Evolutionary conservation across 2,888 invertebrate genomes (phyloP), one percentile per base, ranked within the genome.

Genomic region (Drosophila lacicola): DNA sequence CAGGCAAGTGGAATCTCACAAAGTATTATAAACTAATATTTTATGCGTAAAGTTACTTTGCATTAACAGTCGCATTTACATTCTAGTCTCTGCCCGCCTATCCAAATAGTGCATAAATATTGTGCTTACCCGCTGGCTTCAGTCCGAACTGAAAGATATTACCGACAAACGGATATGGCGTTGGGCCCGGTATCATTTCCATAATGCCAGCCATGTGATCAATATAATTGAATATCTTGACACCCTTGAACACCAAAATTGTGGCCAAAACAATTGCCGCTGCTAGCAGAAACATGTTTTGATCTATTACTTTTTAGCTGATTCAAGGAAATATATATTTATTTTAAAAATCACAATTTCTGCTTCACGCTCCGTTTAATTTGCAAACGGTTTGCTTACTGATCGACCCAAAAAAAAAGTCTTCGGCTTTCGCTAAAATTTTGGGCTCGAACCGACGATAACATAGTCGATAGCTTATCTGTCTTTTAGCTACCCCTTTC

Each of bases 111-210:
- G 17, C 87, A 84, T 83, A 83, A 84, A 83, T 86, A 83, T 8
- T 33, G 1, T n/a, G 14, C 90, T 88, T 55, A 91, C 91, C 90
- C 45, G 73, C 85, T 37, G 91, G 88, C 70, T 88, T 90, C 2
- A 88, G 75, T 37, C 90, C 90, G 49, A 91, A 86, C 72, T 91
- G 90, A 75, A 90, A 89, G 13, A 90, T 67, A 72, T 91, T 91
- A 2, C 92, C 92, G 29, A 91, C 86, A 66, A 91, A 87, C 1
- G 92, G 91, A 69, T 90, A 88, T 1, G 90, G 85, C 5, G 82
- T 89, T 11, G 90, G 90, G 4, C 91, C 91, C 2, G 91, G 90
- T 64, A 92, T 90, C 89, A 89, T 89, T 71, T 91, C 90, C 89
- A 90, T 90, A 17, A 91, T 91, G 9, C 91, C 90, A 2, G 90